Evolutionary conservation across 2,888 invertebrate genomes (phyloP), one percentile per base, ranked within the genome.

Genomic region (Polyommatus icarus): DNA sequence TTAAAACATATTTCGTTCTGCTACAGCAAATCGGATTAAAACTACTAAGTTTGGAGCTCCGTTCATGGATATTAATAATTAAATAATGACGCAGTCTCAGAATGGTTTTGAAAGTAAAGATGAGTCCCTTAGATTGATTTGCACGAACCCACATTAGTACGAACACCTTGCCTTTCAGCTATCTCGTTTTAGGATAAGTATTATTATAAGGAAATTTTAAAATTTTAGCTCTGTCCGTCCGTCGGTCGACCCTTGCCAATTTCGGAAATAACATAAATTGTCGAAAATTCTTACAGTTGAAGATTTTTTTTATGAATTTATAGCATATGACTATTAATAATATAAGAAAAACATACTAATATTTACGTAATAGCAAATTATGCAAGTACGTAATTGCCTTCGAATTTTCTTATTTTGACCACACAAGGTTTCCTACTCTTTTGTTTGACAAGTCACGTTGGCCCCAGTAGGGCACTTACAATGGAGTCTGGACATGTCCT

Each of bases 1-100:
- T 76, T 84, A 86, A 78, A 80, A 81, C 83, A 36, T 79, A 78
- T 80, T 82, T 82, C 36, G 76, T 61, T 71, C 77, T 77, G 71
- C 32, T 73, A 81, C 81, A 83, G 83, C 85, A 87, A 87, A 86
- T 86, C 83, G 84, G 84, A 82, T 84, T 84, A 82, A 81, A 83
- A 84, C 82, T 50, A 15, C 15, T 54, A 78, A 54, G 50, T 75
- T 75, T 24, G 75, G 18, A 54, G 29, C 54, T 75, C 20, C 54
- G 18, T 75, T 54, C 50, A 75, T 75, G 15, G 50, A 75, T 75
- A 75, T 75, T 75, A 75, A 75, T 75, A 75, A 75, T 75, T 75
- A 50, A 75, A 75, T 75, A 54, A 67, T 67, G 67, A 67, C 67
- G 67, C 15, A 67, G 67, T 67, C 24, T 3, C 29, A 32, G 29